Evolutionary conservation across 2,113 vertebrate species (phyloP).

Genomic region (Brachypodius melanocephalos): DNA sequence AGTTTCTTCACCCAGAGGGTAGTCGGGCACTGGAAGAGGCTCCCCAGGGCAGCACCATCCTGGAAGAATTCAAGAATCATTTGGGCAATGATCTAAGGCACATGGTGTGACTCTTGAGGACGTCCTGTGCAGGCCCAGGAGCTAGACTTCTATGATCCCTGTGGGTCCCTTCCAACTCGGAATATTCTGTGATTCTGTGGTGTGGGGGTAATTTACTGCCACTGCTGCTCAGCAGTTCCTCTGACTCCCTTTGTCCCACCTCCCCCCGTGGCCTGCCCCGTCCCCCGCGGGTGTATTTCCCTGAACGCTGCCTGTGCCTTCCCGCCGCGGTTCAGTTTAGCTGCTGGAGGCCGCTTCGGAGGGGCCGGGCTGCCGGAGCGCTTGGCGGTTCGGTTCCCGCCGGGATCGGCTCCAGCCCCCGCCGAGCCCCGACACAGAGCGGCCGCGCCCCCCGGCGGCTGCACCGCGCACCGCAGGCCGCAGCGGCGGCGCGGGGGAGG

Average conservation of each 20-base stretch:
- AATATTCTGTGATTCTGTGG: not conserved
- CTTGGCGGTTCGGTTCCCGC: accelerated
- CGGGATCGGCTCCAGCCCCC: accelerated
- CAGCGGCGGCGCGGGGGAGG: not conserved
- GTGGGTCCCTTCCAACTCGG: not conserved
- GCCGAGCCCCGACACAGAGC: too few species aligned
- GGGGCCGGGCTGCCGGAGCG: accelerated
- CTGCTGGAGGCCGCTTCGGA: too few species aligned
- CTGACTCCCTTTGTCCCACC: not conserved
- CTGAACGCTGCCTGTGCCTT: not conserved
- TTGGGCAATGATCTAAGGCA: not conserved
- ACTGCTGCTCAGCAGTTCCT: not conserved
- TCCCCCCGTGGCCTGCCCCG: not conserved
- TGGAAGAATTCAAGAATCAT: not conserved
- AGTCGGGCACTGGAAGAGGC: not conserved
- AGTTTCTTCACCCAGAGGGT: not conserved
- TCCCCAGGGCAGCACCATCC: not conserved
- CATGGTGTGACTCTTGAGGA: not conserved
- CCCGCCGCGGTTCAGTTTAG: not conserved
- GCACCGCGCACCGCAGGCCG: not conserved
- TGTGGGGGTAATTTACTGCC: not conserved
- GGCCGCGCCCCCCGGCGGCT: not conserved
- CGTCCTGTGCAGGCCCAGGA: not conserved
- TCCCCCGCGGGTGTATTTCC: accelerated
- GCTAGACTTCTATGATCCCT: not conserved